Evolutionary conservation across 1,140 invertebrate species (phyloP), one percentile per base, ranked within the genome.

Genomic region (Papilio xuthus): DNA sequence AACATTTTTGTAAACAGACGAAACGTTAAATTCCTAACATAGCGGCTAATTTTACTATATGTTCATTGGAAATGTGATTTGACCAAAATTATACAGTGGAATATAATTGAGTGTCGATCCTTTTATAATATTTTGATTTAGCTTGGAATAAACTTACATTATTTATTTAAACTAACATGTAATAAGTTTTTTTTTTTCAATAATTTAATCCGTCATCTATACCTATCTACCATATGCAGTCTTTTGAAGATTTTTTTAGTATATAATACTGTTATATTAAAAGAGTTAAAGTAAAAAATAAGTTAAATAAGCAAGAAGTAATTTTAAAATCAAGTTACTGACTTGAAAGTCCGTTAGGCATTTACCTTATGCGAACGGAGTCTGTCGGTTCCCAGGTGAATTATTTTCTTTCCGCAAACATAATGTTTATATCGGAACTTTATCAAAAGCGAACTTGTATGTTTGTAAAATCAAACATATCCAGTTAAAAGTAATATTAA

Each of bases 261-360:
- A 13, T 44, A 15, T 47, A 4, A 13, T 13, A 47, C 12, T 47
- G 10, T 47, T 47, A 47, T 4, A 13, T 47, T 47, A 18, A 47
- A 47, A 47, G 15, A 47, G 13, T 4, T 13, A 47, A 47, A 47
- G 44, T 47, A 47, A 47, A 12, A 15, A 15, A 53, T 18, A 53
- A 53, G n/a, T 53, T n/a, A n/a, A 1, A n/a, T 53, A 18, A n/a
- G 8, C 8, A 53, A 15, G n/a, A n/a, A 53, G n/a, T 53, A 53
- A 53, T 18, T 53, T 53, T 53, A 53, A 53, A 53, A 53, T 53
- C 50, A 53, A 53, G 50, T 53, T 53, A 53, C 50, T 32, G 32
- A 6, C 32, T 53, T 53, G 47, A 53, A 18, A 53, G 4, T 15
- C 50, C 50, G 50, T 53, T 53, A 53, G 18, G 50, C 50, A n/a